These are phyloP conservation scores for Anoplopoma fimbria DNA, from an alignment of 2,113 vertebrate genomes.

Conservation along the genomic window DNA sequence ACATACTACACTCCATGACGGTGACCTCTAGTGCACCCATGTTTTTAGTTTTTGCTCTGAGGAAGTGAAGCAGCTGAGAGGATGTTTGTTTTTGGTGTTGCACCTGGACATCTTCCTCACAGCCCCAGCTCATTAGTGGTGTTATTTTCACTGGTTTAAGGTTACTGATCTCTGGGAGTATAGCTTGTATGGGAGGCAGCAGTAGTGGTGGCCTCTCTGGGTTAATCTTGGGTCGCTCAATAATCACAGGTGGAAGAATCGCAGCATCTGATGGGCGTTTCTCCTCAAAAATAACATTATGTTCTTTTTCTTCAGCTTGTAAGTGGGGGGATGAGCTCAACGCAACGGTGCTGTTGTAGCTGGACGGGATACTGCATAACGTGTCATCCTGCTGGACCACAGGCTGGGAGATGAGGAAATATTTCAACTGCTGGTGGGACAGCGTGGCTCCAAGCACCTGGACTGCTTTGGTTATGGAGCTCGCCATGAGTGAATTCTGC, in stretches of 20 bases:
- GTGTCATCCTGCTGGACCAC: conserved; percentile 28
- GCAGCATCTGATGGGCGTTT: conserved; percentile 18
- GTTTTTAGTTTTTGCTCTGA: conserved; percentile 61
- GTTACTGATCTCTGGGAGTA: conserved; percentile 34
- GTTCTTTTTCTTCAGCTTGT: conserved; percentile 33
- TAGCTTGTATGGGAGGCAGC: conserved; percentile 37
- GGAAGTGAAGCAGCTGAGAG: conserved; percentile 77
- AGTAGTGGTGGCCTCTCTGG: conserved; percentile 33
- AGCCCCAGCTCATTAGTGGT: conserved; percentile 38
- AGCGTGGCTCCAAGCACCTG: conserved; percentile 55
- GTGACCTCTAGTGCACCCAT: conserved; percentile 32
- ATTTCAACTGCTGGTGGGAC: conserved; percentile 49
- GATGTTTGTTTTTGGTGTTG: conserved; percentile 82
- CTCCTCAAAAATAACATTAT: conserved; percentile 26
- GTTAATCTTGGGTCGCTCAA: conserved; percentile 9
- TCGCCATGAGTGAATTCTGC: conserved; percentile 53
- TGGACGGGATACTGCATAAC: conserved; percentile 15
- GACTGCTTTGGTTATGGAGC: conserved; percentile 63
- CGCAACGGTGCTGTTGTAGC: conserved; percentile 1
- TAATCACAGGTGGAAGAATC: conserved; percentile 26
- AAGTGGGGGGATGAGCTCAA: neutral
- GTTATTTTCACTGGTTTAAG: conserved; percentile 23
- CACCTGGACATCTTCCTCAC: conserved; percentile 54
- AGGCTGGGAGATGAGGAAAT: conserved; percentile 28
- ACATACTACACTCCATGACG: conserved; percentile 4